phyloP scores from a whole-genome alignment of 2,113 vertebrate genomes.

The Leptocoma aspasia region DNA sequence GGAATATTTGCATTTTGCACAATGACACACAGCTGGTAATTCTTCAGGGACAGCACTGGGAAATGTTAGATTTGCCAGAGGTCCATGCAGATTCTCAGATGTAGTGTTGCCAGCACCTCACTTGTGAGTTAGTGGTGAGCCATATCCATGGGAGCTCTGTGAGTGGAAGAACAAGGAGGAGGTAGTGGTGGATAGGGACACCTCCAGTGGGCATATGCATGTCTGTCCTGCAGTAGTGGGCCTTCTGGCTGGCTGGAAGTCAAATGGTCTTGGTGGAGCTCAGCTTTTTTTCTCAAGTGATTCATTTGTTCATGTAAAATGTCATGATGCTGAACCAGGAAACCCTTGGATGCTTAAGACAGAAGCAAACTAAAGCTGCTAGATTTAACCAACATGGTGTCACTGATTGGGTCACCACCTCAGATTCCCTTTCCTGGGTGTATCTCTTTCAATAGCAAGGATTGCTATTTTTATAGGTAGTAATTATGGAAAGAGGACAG shows the following conservation, averaged over 20 bases:
- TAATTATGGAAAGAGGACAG: background rate
- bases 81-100: conserved; percentile 37
- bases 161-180: conserved; percentile 33
- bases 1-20: conserved; percentile 77
- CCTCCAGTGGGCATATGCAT: background rate
- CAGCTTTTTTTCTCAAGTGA: background rate
- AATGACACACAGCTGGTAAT: conserved; percentile 59
- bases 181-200: background rate
- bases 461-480: conserved; percentile 17
- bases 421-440: conserved; percentile 29
- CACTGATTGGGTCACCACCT: background rate
- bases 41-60: conserved; percentile 65
- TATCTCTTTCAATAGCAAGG: background rate
- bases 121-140: conserved; percentile 41
- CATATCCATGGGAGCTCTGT: conserved; percentile 33
- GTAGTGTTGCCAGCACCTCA: conserved; percentile 41
- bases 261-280: background rate
- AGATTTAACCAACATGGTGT: background rate
- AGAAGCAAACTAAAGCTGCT: conserved; percentile 35
- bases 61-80: conserved; percentile 26
- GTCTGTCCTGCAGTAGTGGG: background rate
- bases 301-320: background rate
- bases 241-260: background rate
- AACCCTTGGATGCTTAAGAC: background rate
- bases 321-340: conserved; percentile 12